Percentiles rank a stretch among this genome's conserved stretches.
phyloP scores from a whole-genome alignment of 2,113 vertebrate genomes.

The Azemiops feae region DNA sequence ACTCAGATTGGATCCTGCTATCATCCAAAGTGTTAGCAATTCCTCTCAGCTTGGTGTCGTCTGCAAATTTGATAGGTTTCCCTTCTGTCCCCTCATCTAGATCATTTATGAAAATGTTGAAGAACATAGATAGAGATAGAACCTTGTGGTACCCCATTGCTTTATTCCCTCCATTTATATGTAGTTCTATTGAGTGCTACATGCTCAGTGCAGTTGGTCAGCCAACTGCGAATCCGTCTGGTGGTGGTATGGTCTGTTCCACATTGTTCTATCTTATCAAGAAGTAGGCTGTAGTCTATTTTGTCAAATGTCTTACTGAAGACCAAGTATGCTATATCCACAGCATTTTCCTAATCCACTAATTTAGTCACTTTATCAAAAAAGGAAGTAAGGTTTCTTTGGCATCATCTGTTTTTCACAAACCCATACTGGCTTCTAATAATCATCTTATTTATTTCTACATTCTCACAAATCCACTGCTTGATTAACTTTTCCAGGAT shows the following conservation, averaged over 20 bases:
- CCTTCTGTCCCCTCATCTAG: neutral
- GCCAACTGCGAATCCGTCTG: neutral
- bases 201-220: neutral
- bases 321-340: neutral
- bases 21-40: neutral
- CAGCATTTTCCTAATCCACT: neutral
- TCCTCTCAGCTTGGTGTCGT: neutral
- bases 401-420: neutral
- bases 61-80: neutral
- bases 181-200: neutral
- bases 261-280: neutral
- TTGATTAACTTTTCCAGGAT: neutral
- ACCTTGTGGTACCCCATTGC: neutral
- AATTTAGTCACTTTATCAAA: neutral
- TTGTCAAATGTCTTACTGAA: neutral
- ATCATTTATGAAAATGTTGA: neutral
- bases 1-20: neutral
- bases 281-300: neutral
- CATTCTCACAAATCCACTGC: neutral
- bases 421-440: neutral
- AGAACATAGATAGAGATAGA: neutral
- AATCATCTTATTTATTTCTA: neutral
- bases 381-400: neutral
- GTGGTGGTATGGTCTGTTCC: neutral
- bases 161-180: neutral